Base-by-base conservation (phyloP, 2,113 vertebrate genomes). In the Dicrurus megarhynchus region DNA sequence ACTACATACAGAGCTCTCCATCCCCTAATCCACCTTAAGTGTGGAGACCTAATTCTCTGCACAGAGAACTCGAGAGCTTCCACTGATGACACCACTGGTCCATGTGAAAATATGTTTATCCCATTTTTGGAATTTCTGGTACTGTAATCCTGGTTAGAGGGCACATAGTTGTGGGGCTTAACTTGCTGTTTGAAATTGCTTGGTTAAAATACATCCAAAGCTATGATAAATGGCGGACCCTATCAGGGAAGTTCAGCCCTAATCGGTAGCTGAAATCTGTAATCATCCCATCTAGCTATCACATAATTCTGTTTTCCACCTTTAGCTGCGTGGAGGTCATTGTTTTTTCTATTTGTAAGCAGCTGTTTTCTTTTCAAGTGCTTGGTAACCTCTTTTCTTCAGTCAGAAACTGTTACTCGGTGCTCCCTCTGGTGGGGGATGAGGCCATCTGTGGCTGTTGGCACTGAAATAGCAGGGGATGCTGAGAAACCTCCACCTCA, bases 371-470 rank as follows among this genome's bases (percentile, higher is more conserved):
- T 63, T 35, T 41, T 16, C 7, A 35, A 33, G 27, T 2, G 11
- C 11, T 64, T 19, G 33, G 8, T 61, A 46, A 42, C 9, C 5
- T 28, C 24, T 69, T 57, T 41, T 13, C 28, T 53, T 63, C 5
- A 27, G 33, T 70, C 84, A 20, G 32, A 67, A 77, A 33, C 42
- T 89, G 28, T 49, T 56, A 18, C 37, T 79, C 59, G 2, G 12
- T 84, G 88, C 96, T 96, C 94, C 93, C 90, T 28, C 94, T 89
- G 64, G 88, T 95, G 82, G 94, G 35, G 23, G 18, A 69, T 22
- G 9, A 16, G 11, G 35, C 69, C 5, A 1, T 16, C 30, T 11
- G 16, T 61, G 55, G 12, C 53, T 30, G 2, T 9, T 10, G 47
- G 22, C 50, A 15, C 27, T 32, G 52, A 27, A 42, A 35, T 41